Base-by-base conservation (phyloP, 2,113 vertebrate genomes). In the Hassar affinis region DNA sequence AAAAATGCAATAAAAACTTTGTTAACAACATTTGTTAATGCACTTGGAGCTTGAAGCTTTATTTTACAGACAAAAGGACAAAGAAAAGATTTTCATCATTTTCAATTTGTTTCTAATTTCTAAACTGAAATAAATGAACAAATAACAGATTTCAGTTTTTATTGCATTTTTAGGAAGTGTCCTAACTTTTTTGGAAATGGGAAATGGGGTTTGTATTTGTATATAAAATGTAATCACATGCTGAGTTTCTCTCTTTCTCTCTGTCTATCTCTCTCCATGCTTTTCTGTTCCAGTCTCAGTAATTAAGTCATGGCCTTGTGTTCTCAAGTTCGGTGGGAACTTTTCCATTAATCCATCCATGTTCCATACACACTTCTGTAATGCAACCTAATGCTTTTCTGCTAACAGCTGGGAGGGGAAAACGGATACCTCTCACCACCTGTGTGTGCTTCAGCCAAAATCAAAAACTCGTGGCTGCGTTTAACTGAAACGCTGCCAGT, bases 361-460 rank as follows among this genome's bases (percentile, higher is more conserved):
- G 72, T 59, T 22, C 38, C 72, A 35, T 57, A 42, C 79, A 78
- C 79, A n/a, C 66, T 33, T 75, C 71, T 85, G 61, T 59, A 84
- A 89, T 78, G 88, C 82, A 25, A 42, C 64, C 78, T 85, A 27
- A 52, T 78, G 71, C 62, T 56, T 62, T 86, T 51, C 27, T 86
- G 69, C 83, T 87, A 90, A 91, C 81, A 85, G 78, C 78, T 61
- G 45, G 79, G 72, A 80, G 51, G 4, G 14, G 86, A 77, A 86
- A 78, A 78, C 2, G 8, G 79, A 87, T 83, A 84, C 61, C 54
- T 33, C 78, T 84, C 72, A 18, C 69, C 86, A 87, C 81, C 87
- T 90, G 88, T 66, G 88, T 66, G 83, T 80, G 52, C 30, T 42
- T 42, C 38, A 42, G 25, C 0, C 74, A 7, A 15, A 79, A 81